These are phyloP conservation scores for Paradoxurus hermaphroditus DNA, from an alignment of 2,113 vertebrate species.

Conservation along the genomic window DNA sequence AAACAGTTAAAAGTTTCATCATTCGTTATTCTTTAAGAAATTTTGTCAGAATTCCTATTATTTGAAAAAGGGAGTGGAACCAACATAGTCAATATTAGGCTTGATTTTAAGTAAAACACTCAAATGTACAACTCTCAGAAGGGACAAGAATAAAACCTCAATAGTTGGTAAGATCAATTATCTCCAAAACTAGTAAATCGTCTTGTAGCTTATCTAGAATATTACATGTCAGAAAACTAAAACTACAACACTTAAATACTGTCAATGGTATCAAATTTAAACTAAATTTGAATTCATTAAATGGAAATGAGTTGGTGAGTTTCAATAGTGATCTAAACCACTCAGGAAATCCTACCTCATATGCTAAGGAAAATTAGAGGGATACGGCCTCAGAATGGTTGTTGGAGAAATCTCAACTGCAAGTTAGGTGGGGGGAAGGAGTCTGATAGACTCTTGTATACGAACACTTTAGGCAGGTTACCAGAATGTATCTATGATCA, in stretches of 20 bases:
- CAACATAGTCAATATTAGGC: neutral
- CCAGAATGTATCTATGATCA: neutral
- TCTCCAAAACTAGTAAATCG: neutral
- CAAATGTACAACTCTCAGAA: neutral
- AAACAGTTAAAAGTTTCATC: neutral
- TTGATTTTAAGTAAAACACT: conserved; percentile 6
- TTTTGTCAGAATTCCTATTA: neutral
- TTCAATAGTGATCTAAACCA: neutral
- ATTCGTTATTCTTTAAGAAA: neutral
- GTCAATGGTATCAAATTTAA: neutral
- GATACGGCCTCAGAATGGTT: neutral
- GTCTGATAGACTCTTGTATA: neutral
- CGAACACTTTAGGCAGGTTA: neutral
- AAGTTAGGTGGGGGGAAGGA: neutral
- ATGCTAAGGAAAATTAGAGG: neutral
- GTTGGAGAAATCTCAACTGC: neutral
- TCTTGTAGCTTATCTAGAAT: neutral
- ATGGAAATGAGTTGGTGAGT: conserved; percentile 7
- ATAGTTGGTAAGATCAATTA: neutral
- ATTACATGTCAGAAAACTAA: no score
- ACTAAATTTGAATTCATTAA: neutral
- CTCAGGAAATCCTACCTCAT: neutral
- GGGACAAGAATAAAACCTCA: neutral
- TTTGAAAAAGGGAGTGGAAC: neutral
- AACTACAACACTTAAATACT: no score